A percentile compares a stretch with the other conserved stretches of the same genome.
Evolutionary conservation across 2,113 vertebrate genomes (phyloP).

Genomic region (Pterophyllum scalare): DNA sequence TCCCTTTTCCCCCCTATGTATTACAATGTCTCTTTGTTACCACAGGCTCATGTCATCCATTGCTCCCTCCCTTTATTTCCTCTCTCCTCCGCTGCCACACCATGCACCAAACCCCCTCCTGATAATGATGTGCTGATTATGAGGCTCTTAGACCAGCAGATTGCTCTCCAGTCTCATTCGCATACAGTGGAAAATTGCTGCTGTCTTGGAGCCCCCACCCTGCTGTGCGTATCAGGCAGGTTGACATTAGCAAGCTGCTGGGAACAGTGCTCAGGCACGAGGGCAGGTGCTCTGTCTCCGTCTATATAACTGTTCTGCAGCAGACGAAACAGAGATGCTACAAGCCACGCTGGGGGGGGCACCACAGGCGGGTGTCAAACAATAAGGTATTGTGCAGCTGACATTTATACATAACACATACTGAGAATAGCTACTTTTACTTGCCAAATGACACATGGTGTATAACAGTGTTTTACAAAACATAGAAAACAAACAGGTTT

Average conservation of each 20-base stretch:
- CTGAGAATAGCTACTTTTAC: constrained; percentile 15
- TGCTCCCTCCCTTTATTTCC: constrained; percentile 47
- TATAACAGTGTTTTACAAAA: neutral
- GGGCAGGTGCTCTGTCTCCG: constrained; percentile 71
- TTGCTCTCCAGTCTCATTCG: constrained; percentile 78
- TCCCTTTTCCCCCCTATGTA: neutral
- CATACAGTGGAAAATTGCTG: constrained; percentile 80
- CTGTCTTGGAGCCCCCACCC: constrained; percentile 69
- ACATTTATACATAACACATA: constrained; percentile 50
- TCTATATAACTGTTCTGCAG: constrained; percentile 56
- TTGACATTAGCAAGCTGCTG: constrained; percentile 80
- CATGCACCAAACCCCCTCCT: constrained; percentile 51
- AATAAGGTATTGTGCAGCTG: constrained; percentile 51
- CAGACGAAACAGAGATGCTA: constrained; percentile 62
- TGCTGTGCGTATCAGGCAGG: constrained; percentile 71
- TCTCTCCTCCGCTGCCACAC: constrained; percentile 40
- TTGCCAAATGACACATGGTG: neutral
- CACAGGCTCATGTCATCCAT: constrained; percentile 53
- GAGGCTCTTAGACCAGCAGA: constrained; percentile 77
- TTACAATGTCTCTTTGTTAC: constrained; percentile 41
- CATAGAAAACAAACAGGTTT: neutral
- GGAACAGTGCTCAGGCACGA: constrained; percentile 60
- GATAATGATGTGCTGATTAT: constrained; percentile 82
- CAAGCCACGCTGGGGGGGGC: constrained; percentile 23
- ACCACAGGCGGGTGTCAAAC: constrained; percentile 50